phyloP scores from a whole-genome alignment of 2,113 vertebrate genomes.

The Lophius piscatorius region DNA sequence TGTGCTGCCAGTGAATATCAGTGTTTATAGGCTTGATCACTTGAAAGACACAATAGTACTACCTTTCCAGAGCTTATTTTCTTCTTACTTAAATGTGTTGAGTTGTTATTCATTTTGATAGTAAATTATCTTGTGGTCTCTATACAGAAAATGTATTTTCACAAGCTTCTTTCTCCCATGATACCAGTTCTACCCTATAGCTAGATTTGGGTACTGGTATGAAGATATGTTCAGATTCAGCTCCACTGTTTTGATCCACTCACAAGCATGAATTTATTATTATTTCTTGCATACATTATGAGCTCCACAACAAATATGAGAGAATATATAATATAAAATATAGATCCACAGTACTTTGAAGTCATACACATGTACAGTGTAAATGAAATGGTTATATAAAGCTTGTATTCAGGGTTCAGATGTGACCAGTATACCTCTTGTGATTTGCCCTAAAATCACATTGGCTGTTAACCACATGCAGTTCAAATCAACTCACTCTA shows the following conservation, averaged over 20 bases:
- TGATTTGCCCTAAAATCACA: conserved; percentile 56
- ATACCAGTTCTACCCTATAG: conserved; percentile 17
- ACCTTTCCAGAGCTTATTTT: no score
- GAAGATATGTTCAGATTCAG: conserved; percentile 19
- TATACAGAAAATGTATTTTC: neutral
- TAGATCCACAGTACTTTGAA: conserved; percentile 26
- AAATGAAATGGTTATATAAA: conserved; percentile 23
- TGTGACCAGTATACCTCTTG: conserved; percentile 69
- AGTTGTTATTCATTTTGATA: no score
- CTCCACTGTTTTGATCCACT: conserved; percentile 27
- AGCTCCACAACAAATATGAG: conserved; percentile 15
- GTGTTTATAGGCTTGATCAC: no score
- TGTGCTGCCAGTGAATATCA: no score
- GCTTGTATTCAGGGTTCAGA: conserved; percentile 59
- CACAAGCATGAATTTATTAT: conserved; percentile 18
- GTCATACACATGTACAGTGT: conserved; percentile 9
- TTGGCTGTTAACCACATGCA: conserved; percentile 28
- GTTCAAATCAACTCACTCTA: conserved; percentile 10
- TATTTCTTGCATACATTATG: conserved; percentile 18
- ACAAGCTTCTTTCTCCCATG: conserved; percentile 11
- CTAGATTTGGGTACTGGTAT: conserved; percentile 12
- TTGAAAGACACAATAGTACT: no score
- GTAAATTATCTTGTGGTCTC: no score
- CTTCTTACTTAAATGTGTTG: no score
- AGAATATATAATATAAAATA: conserved; percentile 3